Evolutionary conservation across 2,797 vertebrate genomes (phyloP).

Genomic region (Pangasius mekongensis): DNA sequence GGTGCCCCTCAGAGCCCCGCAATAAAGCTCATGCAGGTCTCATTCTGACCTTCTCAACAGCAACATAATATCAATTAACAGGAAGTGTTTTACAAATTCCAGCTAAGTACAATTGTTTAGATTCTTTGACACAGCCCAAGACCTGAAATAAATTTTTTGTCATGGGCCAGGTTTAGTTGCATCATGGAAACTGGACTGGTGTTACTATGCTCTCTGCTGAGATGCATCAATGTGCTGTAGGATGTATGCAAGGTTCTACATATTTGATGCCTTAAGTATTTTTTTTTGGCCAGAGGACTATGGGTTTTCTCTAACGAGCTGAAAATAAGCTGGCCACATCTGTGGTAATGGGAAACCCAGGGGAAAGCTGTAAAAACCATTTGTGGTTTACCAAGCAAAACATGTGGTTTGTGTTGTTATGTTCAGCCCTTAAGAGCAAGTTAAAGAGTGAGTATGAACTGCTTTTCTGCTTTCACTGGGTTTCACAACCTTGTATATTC

Average conservation of each 20-base stretch:
- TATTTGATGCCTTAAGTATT: background rate
- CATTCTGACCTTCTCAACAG: conserved; percentile 11
- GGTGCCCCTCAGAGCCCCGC: conserved; percentile 12
- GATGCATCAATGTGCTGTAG: background rate
- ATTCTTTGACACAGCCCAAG: background rate
- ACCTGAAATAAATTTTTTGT: background rate
- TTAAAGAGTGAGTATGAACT: conserved; percentile 6
- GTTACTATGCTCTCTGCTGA: background rate
- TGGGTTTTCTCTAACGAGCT: conserved; percentile 13
- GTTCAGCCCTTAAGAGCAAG: conserved; percentile 11
- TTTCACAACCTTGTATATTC: conserved; percentile 4
- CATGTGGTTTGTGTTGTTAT: conserved; percentile 39
- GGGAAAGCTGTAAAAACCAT: conserved; percentile 50
- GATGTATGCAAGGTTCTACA: background rate
- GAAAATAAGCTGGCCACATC: conserved; percentile 47
- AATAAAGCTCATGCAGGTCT: conserved; percentile 32
- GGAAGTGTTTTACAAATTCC: background rate
- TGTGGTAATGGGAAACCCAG: conserved; percentile 34
- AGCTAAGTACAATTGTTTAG: background rate
- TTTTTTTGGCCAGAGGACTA: conserved; percentile 23
- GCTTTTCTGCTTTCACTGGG: conserved; percentile 1
- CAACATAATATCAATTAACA: conserved; percentile 16
- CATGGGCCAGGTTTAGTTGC: background rate
- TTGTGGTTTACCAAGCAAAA: conserved; percentile 48
- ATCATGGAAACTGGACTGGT: background rate